phyloP scores from a whole-genome alignment of 2,797 vertebrate species.

The Psittacula echo region DNA sequence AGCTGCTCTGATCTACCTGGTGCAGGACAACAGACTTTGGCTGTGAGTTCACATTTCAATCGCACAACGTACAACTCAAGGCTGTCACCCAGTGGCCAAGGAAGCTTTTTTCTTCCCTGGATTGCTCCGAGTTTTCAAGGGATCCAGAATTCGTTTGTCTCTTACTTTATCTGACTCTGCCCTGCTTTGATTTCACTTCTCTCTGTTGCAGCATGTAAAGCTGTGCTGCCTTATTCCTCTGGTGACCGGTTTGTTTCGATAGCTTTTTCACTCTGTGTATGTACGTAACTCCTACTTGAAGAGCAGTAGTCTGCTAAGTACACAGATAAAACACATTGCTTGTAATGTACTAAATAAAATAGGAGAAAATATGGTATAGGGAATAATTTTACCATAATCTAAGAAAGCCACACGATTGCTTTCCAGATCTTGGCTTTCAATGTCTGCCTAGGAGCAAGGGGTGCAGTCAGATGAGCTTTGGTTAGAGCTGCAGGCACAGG shows the following conservation, averaged over 20 bases:
- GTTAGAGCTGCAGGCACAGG: not conserved
- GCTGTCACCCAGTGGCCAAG: conserved; percentile 33
- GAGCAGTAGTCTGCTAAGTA: not conserved
- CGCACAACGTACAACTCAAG: not conserved
- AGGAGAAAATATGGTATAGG: not conserved
- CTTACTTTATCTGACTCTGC: not conserved
- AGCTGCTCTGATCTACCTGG: fast-evolving
- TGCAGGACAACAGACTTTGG: fast-evolving
- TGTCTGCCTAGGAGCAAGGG: no score
- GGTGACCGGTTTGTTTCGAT: not conserved
- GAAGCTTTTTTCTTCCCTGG: not conserved
- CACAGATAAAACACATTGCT: not conserved
- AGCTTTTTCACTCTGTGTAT: not conserved
- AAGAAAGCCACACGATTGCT: not conserved
- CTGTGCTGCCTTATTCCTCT: not conserved
- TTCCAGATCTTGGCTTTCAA: not conserved
- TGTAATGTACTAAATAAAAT: not conserved
- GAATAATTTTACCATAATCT: not conserved
- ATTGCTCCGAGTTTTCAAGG: not conserved
- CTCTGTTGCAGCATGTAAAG: not conserved
- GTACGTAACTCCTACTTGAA: not conserved
- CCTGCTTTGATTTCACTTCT: not conserved
- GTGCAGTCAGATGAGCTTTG: not conserved
- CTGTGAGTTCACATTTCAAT: fast-evolving
- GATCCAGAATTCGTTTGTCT: not conserved